phyloP scores from a whole-genome alignment of 2,113 vertebrate species.

The Istiophorus platypterus region DNA sequence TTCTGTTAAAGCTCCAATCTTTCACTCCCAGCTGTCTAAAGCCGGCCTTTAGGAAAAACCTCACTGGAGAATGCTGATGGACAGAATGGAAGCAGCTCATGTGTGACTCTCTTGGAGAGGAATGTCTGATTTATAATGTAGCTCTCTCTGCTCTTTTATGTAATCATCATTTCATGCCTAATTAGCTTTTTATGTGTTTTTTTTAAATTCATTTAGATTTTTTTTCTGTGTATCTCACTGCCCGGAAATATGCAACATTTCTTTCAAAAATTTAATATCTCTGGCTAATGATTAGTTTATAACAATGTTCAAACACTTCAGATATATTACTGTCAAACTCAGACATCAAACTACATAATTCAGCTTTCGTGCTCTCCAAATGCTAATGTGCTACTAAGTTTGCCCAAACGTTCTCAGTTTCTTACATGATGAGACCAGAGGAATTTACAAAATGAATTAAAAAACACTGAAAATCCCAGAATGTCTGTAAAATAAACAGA shows the following conservation, averaged over 20 bases:
- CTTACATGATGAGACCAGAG: constrained; percentile 7
- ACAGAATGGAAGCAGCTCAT: constrained; percentile 54
- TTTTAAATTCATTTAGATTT: neutral
- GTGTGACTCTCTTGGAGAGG: constrained; percentile 56
- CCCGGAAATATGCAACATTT: neutral
- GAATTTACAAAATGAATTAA: constrained; percentile 17
- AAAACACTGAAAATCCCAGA: constrained; percentile 12
- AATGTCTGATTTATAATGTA: constrained; percentile 54
- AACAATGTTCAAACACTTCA: neutral
- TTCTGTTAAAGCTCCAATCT: constrained; percentile 73
- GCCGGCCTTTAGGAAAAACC: constrained; percentile 56
- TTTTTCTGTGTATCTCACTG: neutral
- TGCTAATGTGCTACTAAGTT: neutral
- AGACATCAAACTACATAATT: neutral
- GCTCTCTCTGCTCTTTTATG: constrained; percentile 14
- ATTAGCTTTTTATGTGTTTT: constrained; percentile 25
- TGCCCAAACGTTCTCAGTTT: constrained; percentile 3
- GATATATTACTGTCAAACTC: neutral
- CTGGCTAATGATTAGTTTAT: neutral
- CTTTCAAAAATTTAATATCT: neutral
- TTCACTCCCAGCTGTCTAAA: constrained; percentile 68
- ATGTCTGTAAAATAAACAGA: constrained; percentile 35
- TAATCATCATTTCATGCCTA: constrained; percentile 39
- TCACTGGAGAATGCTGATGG: constrained; percentile 50
- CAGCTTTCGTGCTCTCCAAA: constrained; percentile 24